These are phyloP conservation scores for Myiopsitta monachus DNA, from an alignment of 2,113 vertebrate genomes.

Conservation along the genomic window DNA sequence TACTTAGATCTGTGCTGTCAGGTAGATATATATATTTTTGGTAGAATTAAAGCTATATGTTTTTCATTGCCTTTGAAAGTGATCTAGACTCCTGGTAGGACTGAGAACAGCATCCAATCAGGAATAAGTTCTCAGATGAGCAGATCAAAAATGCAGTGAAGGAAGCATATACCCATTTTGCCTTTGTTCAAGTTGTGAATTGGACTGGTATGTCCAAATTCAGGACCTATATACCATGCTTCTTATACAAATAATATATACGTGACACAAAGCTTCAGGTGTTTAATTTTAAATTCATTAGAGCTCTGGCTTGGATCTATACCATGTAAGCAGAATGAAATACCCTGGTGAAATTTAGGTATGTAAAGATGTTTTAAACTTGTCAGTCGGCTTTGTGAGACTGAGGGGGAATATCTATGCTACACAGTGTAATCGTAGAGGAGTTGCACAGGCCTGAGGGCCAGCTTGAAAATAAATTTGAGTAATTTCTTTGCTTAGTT, in stretches of 20 bases:
- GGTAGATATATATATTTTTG: background rate
- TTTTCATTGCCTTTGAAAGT: background rate
- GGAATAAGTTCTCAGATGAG: background rate
- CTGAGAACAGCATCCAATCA: background rate
- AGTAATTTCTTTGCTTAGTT: slow-evolving; percentile 7
- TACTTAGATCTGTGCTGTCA: background rate
- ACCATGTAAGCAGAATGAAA: background rate
- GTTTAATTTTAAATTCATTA: background rate
- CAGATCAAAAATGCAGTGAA: background rate
- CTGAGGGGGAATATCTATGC: background rate
- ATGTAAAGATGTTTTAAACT: background rate
- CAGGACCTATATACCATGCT: fast-evolving
- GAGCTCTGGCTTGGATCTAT: background rate
- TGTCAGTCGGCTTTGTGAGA: background rate
- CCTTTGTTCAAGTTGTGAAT: background rate
- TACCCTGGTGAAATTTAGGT: background rate
- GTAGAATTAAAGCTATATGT: background rate
- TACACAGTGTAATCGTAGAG: background rate
- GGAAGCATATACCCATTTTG: background rate
- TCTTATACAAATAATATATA: background rate
- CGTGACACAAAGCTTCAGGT: background rate
- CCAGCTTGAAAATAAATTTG: slow-evolving; percentile 1
- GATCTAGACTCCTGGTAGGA: background rate
- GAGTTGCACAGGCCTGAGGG: background rate
- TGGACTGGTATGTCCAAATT: background rate